These are phyloP conservation scores for Nycticorax nycticorax DNA, from an alignment of 2,113 vertebrate genomes.

Conservation along the genomic window DNA sequence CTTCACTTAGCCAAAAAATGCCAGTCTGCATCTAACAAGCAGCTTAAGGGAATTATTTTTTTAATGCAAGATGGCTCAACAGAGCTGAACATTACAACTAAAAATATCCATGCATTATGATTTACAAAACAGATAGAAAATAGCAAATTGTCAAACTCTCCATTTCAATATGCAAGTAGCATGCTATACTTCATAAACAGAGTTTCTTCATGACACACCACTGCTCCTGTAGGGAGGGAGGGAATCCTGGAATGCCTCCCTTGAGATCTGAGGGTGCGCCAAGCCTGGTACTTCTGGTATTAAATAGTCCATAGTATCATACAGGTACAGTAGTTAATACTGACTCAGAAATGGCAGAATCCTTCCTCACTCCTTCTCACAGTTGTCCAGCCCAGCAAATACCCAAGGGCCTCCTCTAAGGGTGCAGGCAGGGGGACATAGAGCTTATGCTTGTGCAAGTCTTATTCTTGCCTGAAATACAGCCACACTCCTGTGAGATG, in stretches of 20 bases:
- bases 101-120: neutral
- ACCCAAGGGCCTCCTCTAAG: neutral
- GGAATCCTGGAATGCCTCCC: neutral
- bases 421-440: neutral
- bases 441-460: neutral
- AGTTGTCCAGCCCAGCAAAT: neutral
- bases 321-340: neutral
- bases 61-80: neutral
- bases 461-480: neutral
- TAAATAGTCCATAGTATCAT: neutral
- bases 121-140: neutral
- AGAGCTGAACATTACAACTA: neutral
- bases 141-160: neutral
- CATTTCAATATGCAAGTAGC: neutral
- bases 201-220: neutral
- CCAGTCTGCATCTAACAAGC: neutral
- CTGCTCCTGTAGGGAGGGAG: neutral
- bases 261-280: neutral
- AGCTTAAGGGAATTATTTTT: neutral
- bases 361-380: neutral
- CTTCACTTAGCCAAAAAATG: neutral
- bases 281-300: neutral
- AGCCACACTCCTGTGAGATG: neutral
- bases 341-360: neutral
- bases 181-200: neutral